Evolutionary conservation across 2,113 vertebrate genomes (phyloP), one percentile per base, ranked within the genome.

Genomic region (Halichoerus grypus): DNA sequence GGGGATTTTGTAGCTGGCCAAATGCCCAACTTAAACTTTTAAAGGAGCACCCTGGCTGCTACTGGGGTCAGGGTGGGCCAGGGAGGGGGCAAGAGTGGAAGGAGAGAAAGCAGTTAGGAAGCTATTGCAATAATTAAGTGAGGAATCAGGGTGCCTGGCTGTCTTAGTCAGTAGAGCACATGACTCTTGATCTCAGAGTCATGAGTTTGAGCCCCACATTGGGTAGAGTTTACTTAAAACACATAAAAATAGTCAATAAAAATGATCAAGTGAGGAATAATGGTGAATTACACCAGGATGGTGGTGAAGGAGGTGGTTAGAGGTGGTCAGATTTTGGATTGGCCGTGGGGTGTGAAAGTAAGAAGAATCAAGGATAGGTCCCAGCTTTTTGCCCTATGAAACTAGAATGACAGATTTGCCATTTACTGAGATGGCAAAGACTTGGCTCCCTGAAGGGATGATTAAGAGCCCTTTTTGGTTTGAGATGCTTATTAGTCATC

Each of bases 401-500:
- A 15, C 33, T 86, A 55, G 28, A 69, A 86, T 16, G 42, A 51
- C 14, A 31, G 81, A 53, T n/a, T 86, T 87, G 57, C 69, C 22
- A 31, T 87, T 87, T 82, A 86, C 42, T 77, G 5, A 87, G n/a
- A 49, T 55, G 49, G 59, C 93, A 86, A 76, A 93, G 74, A n/a
- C 31, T 87, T 63, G 55, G 15, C 22, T 67, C 74, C 31, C 36
- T 71, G n/a, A 71, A 3, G 59, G 81, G 18, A 16, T 67, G 72
- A 22, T 39, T 14, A 31, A 65, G 53, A 72, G 92, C 61, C 83
- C 33, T 92, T 97, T 92, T 85, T 42, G 19, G 22, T 83, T 63
- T 83, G 81, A 83, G 76, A 63, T 83, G 85, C 42, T 63, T 28
- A 28, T 61, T 71, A 55, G 91, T 88, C 59, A 87, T 57, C 12